Conservation (phyloP, 1,140 invertebrate genomes). For the Micrasema minimum region DNA sequence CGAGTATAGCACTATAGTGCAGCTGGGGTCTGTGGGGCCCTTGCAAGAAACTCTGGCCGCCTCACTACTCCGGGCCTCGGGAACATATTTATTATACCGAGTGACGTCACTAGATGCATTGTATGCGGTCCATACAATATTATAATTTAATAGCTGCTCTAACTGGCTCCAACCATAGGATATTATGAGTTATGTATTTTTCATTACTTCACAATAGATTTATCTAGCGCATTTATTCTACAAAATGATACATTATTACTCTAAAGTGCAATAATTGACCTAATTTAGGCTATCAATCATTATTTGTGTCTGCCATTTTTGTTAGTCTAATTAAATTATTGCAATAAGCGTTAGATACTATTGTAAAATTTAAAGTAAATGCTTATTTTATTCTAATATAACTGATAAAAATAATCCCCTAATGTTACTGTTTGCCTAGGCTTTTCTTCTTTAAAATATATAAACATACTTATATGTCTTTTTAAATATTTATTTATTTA, state of each 20-base stretch:
- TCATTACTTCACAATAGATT: slow-evolving; percentile 20
- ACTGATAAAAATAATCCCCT: no score
- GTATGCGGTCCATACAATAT: slow-evolving; percentile 32
- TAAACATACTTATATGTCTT: no score
- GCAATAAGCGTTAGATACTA: not conserved
- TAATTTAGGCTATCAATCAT: not conserved
- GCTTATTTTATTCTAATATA: no score
- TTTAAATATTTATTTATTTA: no score
- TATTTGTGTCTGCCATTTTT: not conserved
- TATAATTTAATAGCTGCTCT: not conserved
- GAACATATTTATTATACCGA: no score
- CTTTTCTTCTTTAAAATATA: no score
- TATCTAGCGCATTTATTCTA: not conserved
- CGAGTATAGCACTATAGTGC: no score
- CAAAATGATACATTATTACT: not conserved
- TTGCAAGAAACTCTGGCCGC: not conserved
- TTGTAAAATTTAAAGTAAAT: no score
- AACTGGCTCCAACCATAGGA: not conserved
- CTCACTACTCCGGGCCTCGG: slow-evolving; percentile 2
- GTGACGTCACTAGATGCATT: slow-evolving; percentile 36
- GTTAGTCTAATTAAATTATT: not conserved
- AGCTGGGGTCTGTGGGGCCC: not conserved
- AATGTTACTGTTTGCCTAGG: no score
- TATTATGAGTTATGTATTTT: slow-evolving; percentile 29
- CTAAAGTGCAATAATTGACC: slow-evolving; percentile 8